Base-by-base conservation (phyloP, 2,888 invertebrate species). In the Microplitis manilae region DNA sequence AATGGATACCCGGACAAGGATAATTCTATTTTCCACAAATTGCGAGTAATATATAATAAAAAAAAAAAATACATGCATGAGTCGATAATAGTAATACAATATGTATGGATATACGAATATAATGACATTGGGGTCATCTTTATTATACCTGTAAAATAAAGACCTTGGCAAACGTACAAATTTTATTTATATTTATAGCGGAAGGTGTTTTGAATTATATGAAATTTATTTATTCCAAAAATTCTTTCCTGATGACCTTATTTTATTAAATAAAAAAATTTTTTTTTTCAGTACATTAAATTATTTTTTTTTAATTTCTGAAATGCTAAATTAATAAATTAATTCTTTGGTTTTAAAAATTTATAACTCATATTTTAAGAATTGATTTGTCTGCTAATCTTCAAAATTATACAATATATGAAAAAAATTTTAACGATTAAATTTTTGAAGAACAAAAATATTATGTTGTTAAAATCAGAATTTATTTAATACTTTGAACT, bases 101-200 rank as follows among this genome's bases (percentile, higher is more conserved):
- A 15, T 5, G 38, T n/a, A 40, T 15, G 15, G 13, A n/a, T 15
- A 59, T 41, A 59, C 15, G 38, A 60, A 38, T 38, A 38, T 73
- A n/a, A 40, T 20, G 30, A 39, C n/a, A 73, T 50, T 13, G 50
- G 50, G 20, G 59, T 20, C 65, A 73, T 50, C 59, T 69, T 6
- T 38, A 71, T 71, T 61, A 15, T 59, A 15, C 7, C 15, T 40
- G 68, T 68, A 38, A 61, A 61, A 71, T 13, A 13, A 60, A 15
- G 61, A 61, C 71, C 73, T 73, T 73, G 73, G 73, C 73, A 65
- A 71, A 60, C 9, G 39, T 6, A 59, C 61, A 59, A 61, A 30
- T 38, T 71, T 60, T 60, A n/a, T 30, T 60, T 71, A 15, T 71
- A 71, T 71, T 71, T 60, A 71, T 30, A 30, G 60, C 30, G 38